Evolutionary conservation across 2,113 vertebrate genomes (phyloP).

Genomic region (Corynorhinus townsendii): DNA sequence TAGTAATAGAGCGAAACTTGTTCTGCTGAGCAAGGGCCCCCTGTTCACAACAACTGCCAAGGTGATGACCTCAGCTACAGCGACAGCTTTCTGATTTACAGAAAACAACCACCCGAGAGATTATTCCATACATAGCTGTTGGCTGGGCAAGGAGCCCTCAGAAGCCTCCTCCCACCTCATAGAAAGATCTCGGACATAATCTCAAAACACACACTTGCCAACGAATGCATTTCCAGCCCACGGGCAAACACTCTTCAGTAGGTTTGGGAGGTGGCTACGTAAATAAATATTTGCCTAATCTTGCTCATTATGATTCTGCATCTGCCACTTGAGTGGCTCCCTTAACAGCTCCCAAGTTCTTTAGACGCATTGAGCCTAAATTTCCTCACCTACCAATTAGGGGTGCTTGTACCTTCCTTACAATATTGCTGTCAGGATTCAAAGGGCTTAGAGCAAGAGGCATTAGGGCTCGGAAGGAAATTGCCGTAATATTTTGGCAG

Average conservation of each 20-base stretch:
- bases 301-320: neutral
- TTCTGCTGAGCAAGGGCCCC: constrained; percentile 71
- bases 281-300: constrained; percentile 14
- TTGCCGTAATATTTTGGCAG: neutral
- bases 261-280: neutral
- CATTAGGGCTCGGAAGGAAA: neutral
- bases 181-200: neutral
- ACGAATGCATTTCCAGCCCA: neutral
- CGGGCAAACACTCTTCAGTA: neutral
- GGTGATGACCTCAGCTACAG: constrained; percentile 1
- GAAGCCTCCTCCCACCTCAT: neutral
- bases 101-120: neutral
- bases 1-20: constrained; percentile 68
- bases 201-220: neutral
- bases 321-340: neutral
- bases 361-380: neutral
- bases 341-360: neutral
- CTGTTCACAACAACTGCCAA: constrained; percentile 26
- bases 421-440: neutral
- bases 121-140: neutral
- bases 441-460: neutral
- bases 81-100: constrained; percentile 31
- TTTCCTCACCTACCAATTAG: neutral
- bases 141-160: neutral
- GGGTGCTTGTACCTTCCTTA: neutral